Conservation (phyloP, 1,140 invertebrate genomes). For the Stegodyphus dumicola region DNA sequence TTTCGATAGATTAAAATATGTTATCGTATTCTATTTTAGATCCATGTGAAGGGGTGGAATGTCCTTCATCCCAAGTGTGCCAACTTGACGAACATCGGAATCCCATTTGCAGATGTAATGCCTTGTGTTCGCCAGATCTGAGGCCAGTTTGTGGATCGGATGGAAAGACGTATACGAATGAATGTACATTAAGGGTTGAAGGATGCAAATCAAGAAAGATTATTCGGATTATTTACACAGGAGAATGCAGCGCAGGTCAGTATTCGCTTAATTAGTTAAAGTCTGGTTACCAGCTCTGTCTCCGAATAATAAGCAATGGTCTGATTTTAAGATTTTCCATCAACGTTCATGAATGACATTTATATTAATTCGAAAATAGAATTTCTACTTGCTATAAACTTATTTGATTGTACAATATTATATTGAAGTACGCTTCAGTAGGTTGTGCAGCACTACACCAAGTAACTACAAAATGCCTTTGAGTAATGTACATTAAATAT, state of each 20-base stretch:
- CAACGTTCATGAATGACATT: too few species aligned
- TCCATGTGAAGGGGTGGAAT: slow-evolving; percentile 81
- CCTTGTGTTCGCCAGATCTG: slow-evolving; percentile 82
- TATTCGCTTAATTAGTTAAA: background rate
- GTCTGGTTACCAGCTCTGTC: too few species aligned
- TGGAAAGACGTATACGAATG: slow-evolving; percentile 85
- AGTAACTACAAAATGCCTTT: too few species aligned
- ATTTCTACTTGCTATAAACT: too few species aligned
- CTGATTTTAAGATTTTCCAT: too few species aligned
- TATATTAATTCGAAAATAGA: too few species aligned
- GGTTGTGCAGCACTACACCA: too few species aligned
- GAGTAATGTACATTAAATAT: too few species aligned
- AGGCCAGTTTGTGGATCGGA: slow-evolving; percentile 84
- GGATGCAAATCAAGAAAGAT: slow-evolving; percentile 79
- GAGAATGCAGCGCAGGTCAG: slow-evolving; percentile 82
- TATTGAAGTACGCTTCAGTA: too few species aligned
- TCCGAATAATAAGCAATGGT: too few species aligned
- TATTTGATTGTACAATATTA: too few species aligned
- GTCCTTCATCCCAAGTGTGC: slow-evolving; percentile 84
- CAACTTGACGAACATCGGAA: slow-evolving; percentile 82
- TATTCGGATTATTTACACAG: slow-evolving; percentile 81
- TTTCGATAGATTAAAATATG: background rate
- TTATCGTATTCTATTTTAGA: slow-evolving; percentile 72
- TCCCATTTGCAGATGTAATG: slow-evolving; percentile 82
- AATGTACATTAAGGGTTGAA: slow-evolving; percentile 82